These are phyloP conservation scores for Saimiri boliviensis DNA, from an alignment of 2,113 vertebrate species.

Conservation along the genomic window DNA sequence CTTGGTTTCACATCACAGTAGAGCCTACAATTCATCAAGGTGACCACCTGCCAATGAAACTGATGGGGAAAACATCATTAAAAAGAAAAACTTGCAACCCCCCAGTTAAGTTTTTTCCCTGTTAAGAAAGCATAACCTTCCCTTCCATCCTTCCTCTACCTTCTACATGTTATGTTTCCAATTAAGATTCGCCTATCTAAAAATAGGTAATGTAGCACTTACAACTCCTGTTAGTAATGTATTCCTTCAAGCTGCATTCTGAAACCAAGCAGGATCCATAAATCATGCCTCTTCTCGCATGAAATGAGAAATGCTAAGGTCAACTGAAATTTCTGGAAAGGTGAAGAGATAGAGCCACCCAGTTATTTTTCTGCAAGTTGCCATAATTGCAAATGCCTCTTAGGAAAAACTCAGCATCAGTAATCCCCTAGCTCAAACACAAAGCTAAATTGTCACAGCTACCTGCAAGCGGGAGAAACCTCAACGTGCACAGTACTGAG, in stretches of 20 bases:
- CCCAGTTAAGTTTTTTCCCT: neutral
- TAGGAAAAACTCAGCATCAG: neutral
- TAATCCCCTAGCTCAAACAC: constrained; percentile 17
- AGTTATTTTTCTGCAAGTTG: constrained; percentile 56
- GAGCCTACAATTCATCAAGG: constrained; percentile 41
- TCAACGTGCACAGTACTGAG: neutral
- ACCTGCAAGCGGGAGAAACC: neutral
- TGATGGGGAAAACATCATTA: constrained; percentile 15
- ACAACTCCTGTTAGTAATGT: constrained; percentile 36
- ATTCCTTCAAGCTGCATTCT: constrained; percentile 57
- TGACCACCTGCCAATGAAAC: constrained; percentile 46
- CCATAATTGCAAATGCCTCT: constrained; percentile 55
- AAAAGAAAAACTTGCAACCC: constrained; percentile 6
- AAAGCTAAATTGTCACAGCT: neutral
- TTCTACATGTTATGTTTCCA: constrained; percentile 62
- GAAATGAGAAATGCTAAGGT: constrained; percentile 72
- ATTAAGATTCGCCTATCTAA: constrained; percentile 66
- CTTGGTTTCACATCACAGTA: neutral
- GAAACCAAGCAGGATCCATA: constrained; percentile 62
- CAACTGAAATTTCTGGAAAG: constrained; percentile 68
- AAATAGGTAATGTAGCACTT: constrained; percentile 51
- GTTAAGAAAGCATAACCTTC: constrained; percentile 24
- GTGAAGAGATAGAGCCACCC: constrained; percentile 42
- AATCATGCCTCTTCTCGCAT: constrained; percentile 63
- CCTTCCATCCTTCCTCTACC: constrained; percentile 38